Base-by-base conservation (phyloP, 2,113 vertebrate species). In the Ochotona princeps region DNA sequence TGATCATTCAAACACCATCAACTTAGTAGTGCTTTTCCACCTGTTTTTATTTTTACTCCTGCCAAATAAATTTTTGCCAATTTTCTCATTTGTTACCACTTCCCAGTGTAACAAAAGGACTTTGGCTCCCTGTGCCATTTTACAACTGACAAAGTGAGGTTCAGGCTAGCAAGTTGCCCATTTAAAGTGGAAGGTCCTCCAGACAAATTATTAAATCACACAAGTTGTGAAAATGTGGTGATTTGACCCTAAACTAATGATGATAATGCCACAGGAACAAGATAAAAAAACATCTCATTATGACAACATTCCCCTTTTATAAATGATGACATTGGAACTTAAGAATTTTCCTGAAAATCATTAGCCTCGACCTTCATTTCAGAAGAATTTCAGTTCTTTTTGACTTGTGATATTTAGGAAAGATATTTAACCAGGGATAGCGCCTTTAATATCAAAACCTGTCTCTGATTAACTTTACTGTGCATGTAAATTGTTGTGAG, bases 391-490 rank as follows among this genome's bases (percentile, higher is more conserved):
- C 66, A 83, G 15, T 84, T 14, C 47, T n/a, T 78, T 89, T 92
- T 76, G 17, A 30, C 81, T 90, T 73, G 30, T 38, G 26, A 38
- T 82, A 90, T 72, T 78, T 92, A 86, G 26, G 82, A 93, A 92
- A 32, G 49, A 65, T 47, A 2, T 90, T 44, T 70, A 65, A 92
- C 60, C 20, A 84, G 7, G 18, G 25, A 70, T 85, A 91, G 30
- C 20, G 81, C 51, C 30, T 61, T 25, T 92, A 87, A 87, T 92
- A 80, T 5, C 47, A 78, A 92, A 79, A 79, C 83, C 72, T 76
- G 21, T 44, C n/a, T 87, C 73, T 95, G 80, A 65, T 76, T 93
- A 83, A 83, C 86, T 95, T 89, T 81, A 3, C 25, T 20, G 47
- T 80, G 30, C 18, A 32, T 65, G 82, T 84, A 76, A 61, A 91